Evolutionary conservation across 2,113 vertebrate species (phyloP).

Genomic region (Hippocampus zosterae): DNA sequence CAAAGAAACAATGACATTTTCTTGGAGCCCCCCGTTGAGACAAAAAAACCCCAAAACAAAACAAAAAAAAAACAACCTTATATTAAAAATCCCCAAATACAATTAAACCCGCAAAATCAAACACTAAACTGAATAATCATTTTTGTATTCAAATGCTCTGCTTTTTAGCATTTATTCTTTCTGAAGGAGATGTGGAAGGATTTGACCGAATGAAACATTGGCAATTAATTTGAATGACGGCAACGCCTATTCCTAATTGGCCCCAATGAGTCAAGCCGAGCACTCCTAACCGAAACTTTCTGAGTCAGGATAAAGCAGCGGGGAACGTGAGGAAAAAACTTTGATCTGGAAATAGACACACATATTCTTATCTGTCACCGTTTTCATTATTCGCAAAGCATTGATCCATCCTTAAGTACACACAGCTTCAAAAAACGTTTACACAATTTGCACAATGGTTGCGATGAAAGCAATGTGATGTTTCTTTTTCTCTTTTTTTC

Average conservation of each 20-base stretch:
- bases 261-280: not conserved
- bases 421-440: slow-evolving; percentile 1
- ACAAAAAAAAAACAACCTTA: no score
- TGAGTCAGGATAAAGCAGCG: not conserved
- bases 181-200: not conserved
- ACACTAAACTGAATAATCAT: no score
- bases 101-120: no score
- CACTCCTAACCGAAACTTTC: not conserved
- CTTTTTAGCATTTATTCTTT: not conserved
- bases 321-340: not conserved
- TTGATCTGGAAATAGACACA: not conserved
- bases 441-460: slow-evolving; percentile 7
- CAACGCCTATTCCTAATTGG: not conserved
- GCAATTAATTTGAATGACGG: not conserved
- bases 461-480: not conserved
- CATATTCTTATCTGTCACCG: not conserved
- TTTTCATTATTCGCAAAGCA: not conserved
- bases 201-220: not conserved
- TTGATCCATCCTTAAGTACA: not conserved
- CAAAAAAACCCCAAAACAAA: no score
- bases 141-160: not conserved
- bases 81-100: no score
- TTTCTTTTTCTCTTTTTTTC: not conserved
- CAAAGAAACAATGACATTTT: no score
- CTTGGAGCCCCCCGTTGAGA: no score